These are phyloP conservation scores for Lepas anatifera DNA, from an alignment of 2,888 invertebrate species.

Conservation along the genomic window DNA sequence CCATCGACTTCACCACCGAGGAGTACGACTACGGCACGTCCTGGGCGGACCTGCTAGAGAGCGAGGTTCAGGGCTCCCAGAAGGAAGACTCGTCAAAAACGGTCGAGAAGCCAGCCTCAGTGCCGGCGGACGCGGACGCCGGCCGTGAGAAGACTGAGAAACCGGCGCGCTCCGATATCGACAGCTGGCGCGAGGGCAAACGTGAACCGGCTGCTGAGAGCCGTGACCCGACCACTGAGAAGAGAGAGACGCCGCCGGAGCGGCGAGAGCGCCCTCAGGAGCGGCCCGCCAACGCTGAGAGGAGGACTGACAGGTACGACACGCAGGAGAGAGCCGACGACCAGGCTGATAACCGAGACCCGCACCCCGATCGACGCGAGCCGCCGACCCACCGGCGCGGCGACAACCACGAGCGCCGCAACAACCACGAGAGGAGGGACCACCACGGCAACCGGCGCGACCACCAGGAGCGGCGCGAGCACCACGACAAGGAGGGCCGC, in stretches of 20 bases:
- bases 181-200: no score
- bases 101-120: not conserved
- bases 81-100: not conserved
- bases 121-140: not conserved
- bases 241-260: no score
- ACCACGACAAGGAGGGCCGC: not conserved
- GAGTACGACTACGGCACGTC: conserved; percentile 6
- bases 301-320: no score
- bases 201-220: no score
- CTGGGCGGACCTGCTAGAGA: conserved; percentile 10
- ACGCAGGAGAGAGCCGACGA: no score
- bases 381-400: conserved; percentile 28
- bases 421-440: not conserved
- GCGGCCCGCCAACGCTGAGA: conserved; percentile 29
- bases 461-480: not conserved
- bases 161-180: no score
- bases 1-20: not conserved
- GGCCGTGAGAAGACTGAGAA: no score
- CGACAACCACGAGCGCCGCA: not conserved
- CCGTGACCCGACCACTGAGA: no score
- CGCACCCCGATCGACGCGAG: no score
- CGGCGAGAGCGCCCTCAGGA: not conserved
- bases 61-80: conserved; percentile 5
- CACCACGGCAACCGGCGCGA: not conserved
- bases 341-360: no score